Percentiles rank a stretch among this genome's conserved stretches.
Evolutionary conservation across 2,113 vertebrate species (phyloP).

Genomic region (Xyliphius kryptos): DNA sequence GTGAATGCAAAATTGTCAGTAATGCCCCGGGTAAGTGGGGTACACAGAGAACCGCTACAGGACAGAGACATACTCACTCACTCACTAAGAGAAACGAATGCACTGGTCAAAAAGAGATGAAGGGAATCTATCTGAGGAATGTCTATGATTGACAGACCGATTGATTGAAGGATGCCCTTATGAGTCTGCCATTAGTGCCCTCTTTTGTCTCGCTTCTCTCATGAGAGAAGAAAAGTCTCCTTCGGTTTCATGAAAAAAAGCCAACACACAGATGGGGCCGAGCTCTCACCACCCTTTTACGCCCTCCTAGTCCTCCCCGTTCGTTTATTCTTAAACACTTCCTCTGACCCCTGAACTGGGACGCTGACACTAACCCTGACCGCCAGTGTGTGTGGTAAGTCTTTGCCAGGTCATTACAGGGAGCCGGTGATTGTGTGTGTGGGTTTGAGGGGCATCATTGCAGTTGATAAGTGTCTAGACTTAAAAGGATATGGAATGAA

Average conservation of each 20-base stretch:
- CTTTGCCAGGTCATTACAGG: constrained; percentile 16
- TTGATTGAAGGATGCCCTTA: constrained; percentile 15
- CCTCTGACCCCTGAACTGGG: constrained; percentile 54
- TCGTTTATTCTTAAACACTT: constrained; percentile 53
- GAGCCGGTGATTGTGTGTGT: too few species aligned
- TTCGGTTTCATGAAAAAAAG: constrained; percentile 33
- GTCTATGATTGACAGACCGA: constrained; percentile 33
- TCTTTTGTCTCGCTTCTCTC: too few species aligned
- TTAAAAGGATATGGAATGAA: too few species aligned
- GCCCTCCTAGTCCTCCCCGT: too few species aligned
- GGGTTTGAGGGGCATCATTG: too few species aligned
- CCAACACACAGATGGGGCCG: constrained; percentile 52
- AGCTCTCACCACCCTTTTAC: constrained; percentile 58
- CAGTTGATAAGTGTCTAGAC: too few species aligned
- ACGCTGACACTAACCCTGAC: constrained; percentile 49
- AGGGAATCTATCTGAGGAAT: constrained; percentile 35
- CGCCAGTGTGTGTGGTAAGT: constrained; percentile 31
- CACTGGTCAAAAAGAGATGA: constrained; percentile 19
- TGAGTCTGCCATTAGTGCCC: not conserved
- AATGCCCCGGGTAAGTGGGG: not conserved
- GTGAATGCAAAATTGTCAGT: too few species aligned
- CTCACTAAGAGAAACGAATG: not conserved
- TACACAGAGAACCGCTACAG: not conserved
- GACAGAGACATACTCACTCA: not conserved
- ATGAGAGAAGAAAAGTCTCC: too few species aligned